These are phyloP conservation scores for Yponomeuta plumbellus DNA, from an alignment of 2,888 invertebrate genomes.

Conservation along the genomic window DNA sequence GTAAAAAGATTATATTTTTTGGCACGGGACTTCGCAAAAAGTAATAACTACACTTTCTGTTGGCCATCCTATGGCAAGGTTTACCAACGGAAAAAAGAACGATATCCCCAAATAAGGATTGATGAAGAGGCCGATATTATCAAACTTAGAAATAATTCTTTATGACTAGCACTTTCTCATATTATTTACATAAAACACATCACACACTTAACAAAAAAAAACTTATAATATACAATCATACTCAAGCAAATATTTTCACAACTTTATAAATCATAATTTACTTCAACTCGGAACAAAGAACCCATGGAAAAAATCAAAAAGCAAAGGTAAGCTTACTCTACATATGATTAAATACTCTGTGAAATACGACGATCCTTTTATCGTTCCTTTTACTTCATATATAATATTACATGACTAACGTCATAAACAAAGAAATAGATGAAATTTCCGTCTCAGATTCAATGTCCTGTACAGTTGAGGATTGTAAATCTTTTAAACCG, in stretches of 20 bases:
- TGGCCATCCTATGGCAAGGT: neutral
- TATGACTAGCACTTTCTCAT: neutral
- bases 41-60: neutral
- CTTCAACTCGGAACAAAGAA: too few species aligned
- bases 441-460: neutral
- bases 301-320: neutral
- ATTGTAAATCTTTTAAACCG: neutral
- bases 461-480: neutral
- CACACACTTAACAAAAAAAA: neutral
- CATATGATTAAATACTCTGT: neutral
- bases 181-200: neutral
- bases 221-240: neutral
- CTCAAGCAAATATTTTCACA: neutral
- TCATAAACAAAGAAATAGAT: neutral
- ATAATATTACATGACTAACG: neutral
- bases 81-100: neutral
- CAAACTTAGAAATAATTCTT: neutral
- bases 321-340: neutral
- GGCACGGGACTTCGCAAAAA: neutral
- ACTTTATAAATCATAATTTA: neutral
- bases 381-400: neutral
- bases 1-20: neutral
- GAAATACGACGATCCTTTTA: neutral
- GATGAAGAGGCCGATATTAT: neutral
- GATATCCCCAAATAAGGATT: neutral